phyloP scores from a whole-genome alignment of 2,797 vertebrate species.

The Gila robusta region DNA sequence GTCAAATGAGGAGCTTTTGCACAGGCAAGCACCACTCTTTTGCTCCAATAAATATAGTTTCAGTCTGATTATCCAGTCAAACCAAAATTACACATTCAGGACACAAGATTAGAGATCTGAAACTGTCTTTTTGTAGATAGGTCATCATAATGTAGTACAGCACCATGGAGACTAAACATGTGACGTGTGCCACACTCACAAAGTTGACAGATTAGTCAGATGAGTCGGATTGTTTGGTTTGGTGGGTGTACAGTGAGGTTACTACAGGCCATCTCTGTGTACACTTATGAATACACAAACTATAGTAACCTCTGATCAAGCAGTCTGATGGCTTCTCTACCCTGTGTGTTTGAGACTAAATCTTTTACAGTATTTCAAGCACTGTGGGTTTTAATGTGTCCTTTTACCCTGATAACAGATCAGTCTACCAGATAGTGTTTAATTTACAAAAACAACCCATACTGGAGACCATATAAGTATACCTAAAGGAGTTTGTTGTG shows the following conservation, averaged over 20 bases:
- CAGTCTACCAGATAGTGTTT: neutral
- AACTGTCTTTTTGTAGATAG: neutral
- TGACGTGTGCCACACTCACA: neutral
- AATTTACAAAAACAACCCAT: neutral
- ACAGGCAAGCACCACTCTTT: neutral
- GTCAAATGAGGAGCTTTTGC: neutral
- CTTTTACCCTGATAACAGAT: neutral
- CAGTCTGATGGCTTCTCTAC: conserved; percentile 38
- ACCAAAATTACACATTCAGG: neutral
- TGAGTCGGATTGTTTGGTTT: conserved; percentile 49
- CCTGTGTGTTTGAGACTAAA: neutral
- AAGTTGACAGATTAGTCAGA: conserved; percentile 35
- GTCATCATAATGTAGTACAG: conserved; percentile 22
- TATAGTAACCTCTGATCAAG: conserved; percentile 53
- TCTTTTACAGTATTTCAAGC: neutral
- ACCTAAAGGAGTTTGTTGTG: neutral
- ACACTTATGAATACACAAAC: conserved; percentile 31
- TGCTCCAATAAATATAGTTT: neutral
- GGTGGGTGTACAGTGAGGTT: conserved; percentile 25
- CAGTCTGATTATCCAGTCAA: neutral
- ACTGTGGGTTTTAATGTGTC: neutral
- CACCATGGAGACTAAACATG: conserved; percentile 14
- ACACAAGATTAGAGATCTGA: conserved; percentile 8
- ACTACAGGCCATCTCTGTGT: conserved; percentile 50
- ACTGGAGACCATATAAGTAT: neutral